Evolutionary conservation across 2,888 invertebrate species (phyloP).

Genomic region (Hemaris fuciformis): DNA sequence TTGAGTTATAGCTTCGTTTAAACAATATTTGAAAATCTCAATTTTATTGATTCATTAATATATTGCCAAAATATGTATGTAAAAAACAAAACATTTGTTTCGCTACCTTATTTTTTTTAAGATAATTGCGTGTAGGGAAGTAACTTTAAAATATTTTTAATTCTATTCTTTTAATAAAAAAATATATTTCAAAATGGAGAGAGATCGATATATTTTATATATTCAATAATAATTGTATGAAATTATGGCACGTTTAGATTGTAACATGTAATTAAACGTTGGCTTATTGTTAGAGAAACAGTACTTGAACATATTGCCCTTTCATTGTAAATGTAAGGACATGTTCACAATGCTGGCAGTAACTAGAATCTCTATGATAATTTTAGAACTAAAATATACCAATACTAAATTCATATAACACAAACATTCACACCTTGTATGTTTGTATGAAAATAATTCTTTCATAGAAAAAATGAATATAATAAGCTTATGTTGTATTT

Average conservation of each 20-base stretch:
- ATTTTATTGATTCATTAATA: no score
- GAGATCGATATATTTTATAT: not conserved
- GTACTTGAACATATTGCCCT: not conserved
- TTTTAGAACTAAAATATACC: no score
- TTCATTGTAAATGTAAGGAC: not conserved
- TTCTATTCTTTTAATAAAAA: not conserved
- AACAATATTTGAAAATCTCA: not conserved
- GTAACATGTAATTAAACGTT: not conserved
- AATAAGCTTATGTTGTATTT: no score
- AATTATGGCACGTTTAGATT: not conserved
- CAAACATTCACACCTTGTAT: no score
- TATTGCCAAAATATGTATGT: no score
- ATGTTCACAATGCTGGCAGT: not conserved
- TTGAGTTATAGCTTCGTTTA: not conserved
- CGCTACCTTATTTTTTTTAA: no score
- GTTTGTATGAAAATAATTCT: no score
- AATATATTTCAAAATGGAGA: not conserved
- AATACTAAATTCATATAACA: no score
- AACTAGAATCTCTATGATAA: not conserved
- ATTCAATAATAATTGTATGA: not conserved
- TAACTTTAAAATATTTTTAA: no score
- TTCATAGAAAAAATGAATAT: no score
- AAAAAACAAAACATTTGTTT: no score
- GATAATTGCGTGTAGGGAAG: no score
- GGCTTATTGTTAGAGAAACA: not conserved